phyloP scores from a whole-genome alignment of 2,888 invertebrate genomes.

The Timandra comae region DNA sequence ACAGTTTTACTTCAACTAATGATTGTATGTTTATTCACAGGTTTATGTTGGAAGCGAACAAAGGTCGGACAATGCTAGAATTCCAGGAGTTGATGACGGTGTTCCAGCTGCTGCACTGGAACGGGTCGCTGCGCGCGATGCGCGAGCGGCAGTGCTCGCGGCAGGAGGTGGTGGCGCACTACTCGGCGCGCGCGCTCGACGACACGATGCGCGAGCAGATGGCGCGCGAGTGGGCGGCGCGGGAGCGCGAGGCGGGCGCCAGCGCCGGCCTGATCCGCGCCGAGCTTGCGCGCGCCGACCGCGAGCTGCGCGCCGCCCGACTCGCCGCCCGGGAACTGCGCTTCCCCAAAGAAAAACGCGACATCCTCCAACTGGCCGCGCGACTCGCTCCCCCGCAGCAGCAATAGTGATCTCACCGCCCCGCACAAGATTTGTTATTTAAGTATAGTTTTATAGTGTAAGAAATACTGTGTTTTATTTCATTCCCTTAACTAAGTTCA shows the following conservation, averaged over 20 bases:
- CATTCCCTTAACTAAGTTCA: too few relatives aligned
- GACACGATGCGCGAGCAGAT: constrained; percentile 97
- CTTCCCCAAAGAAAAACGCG: constrained; percentile 97
- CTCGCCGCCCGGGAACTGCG: constrained; percentile 92
- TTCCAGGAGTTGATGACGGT: constrained; percentile 99
- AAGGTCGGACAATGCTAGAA: constrained; percentile 95
- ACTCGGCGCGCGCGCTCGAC: constrained; percentile 93
- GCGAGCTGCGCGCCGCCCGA: constrained; percentile 89
- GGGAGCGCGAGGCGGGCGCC: constrained; percentile 41
- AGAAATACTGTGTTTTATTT: constrained; percentile 49
- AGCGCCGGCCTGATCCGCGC: constrained; percentile 82
- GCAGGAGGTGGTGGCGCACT: constrained; percentile 93
- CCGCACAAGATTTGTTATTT: constrained; percentile 51
- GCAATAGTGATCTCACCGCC: constrained; percentile 62
- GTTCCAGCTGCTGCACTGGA: constrained; percentile 96
- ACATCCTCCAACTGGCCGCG: constrained; percentile 94
- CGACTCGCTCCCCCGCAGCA: constrained; percentile 80
- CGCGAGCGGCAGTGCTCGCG: constrained; percentile 95
- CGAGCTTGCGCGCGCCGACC: constrained; percentile 89
- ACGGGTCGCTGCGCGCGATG: constrained; percentile 97
- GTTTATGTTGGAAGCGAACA: constrained; percentile 87
- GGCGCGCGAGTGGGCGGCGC: constrained; percentile 96
- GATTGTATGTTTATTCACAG: constrained; percentile 45
- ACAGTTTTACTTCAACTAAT: too few relatives aligned
- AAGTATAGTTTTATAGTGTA: constrained; percentile 66